A percentile compares a stretch with the other conserved stretches of the same genome.
Conservation (phyloP, 2,888 invertebrate species). For the Esperia sulphurella region DNA sequence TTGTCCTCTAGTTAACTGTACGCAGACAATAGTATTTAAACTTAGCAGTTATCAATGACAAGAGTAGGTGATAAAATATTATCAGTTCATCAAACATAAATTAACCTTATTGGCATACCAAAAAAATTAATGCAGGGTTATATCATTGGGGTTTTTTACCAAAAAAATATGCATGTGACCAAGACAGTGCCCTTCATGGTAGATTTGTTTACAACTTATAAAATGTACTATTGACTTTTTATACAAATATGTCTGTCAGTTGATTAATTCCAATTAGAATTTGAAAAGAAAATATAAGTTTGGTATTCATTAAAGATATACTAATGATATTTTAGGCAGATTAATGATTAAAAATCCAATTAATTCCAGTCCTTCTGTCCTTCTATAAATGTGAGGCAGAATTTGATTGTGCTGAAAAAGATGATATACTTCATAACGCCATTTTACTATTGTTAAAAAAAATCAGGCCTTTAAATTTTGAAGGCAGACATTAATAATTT, state of each 20-base stretch:
- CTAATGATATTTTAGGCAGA: too few relatives aligned
- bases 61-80: conserved; percentile 1
- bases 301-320: too few relatives aligned
- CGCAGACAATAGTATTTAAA: background rate
- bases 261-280: too few relatives aligned
- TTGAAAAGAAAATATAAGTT: too few relatives aligned
- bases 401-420: too few relatives aligned
- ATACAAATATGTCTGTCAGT: background rate
- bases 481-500: too few relatives aligned
- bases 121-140: background rate
- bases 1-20: background rate
- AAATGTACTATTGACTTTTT: background rate
- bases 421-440: too few relatives aligned
- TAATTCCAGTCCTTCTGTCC: too few relatives aligned
- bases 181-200: background rate
- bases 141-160: background rate
- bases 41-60: conserved; percentile 1
- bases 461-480: too few relatives aligned
- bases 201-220: background rate
- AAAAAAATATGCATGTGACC: background rate
- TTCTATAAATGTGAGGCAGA: too few relatives aligned
- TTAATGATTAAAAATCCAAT: too few relatives aligned
- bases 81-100: conserved; percentile 1
- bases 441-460: too few relatives aligned
- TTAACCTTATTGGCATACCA: background rate